These are phyloP conservation scores for Drosophila putrida DNA, from an alignment of 2,888 invertebrate genomes.

Conservation along the genomic window DNA sequence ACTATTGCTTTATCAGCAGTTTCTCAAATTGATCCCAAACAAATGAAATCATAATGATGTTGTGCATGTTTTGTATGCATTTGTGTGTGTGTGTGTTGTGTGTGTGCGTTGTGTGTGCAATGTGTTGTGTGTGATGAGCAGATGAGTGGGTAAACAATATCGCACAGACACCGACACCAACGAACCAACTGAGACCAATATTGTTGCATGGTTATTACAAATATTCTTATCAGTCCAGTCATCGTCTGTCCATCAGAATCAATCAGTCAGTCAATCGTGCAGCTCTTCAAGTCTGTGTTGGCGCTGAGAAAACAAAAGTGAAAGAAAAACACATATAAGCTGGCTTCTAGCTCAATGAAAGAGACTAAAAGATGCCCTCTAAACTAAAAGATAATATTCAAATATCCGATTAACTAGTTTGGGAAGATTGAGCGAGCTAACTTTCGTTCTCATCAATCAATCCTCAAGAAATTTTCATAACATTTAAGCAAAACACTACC, in stretches of 20 bases:
- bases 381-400: neutral
- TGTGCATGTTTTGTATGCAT: conserved; percentile 37
- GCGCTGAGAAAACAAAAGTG: conserved; percentile 70
- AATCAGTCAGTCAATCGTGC: conserved; percentile 29
- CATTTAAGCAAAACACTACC: neutral
- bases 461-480: neutral
- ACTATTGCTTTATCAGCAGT: conserved; percentile 16
- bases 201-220: conserved; percentile 75
- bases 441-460: neutral
- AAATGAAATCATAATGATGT: conserved; percentile 53
- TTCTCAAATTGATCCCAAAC: conserved; percentile 31
- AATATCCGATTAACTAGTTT: neutral
- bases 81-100: conserved; percentile 6
- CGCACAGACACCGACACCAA: conserved; percentile 21
- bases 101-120: conserved; percentile 9
- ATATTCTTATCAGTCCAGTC: conserved; percentile 77
- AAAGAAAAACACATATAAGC: conserved; percentile 38
- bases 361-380: conserved; percentile 1
- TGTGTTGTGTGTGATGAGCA: conserved; percentile 41
- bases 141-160: conserved; percentile 57
- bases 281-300: conserved; percentile 61
- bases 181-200: conserved; percentile 40
- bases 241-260: conserved; percentile 30
- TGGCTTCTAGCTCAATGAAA: neutral
- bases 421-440: neutral